phyloP scores from a whole-genome alignment of 2,888 invertebrate species.

The Elysia crispata region DNA sequence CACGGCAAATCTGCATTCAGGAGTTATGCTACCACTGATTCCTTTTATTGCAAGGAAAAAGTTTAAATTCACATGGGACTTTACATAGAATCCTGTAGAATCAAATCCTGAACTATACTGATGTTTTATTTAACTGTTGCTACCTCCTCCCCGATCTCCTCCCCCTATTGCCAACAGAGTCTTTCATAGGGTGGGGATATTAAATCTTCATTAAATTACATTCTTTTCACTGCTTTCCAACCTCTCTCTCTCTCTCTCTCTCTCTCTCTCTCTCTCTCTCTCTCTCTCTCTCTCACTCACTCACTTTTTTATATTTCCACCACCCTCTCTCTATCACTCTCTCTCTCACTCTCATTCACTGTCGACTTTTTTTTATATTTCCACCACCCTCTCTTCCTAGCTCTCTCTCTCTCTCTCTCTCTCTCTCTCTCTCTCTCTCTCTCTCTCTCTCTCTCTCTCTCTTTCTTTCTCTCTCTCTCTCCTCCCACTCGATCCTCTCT shows the following conservation, averaged over 20 bases:
- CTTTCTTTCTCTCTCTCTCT: constrained; percentile 4
- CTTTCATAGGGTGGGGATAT: too few species aligned
- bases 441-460: constrained; percentile 32
- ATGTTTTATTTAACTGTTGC: too few species aligned
- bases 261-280: neutral
- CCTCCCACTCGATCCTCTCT: neutral
- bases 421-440: constrained; percentile 15
- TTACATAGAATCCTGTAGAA: too few species aligned
- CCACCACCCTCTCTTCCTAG: neutral
- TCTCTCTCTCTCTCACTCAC: neutral
- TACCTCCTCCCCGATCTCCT: too few species aligned
- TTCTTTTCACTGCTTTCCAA: too few species aligned
- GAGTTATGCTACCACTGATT: too few species aligned
- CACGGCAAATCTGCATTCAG: too few species aligned
- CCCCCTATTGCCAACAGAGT: too few species aligned
- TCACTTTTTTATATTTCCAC: neutral
- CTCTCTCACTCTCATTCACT: neutral
- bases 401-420: constrained; percentile 12
- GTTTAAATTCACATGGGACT: too few species aligned
- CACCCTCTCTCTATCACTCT: neutral
- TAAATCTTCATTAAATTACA: too few species aligned
- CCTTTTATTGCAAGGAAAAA: too few species aligned
- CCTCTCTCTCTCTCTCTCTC: neutral
- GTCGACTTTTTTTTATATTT: neutral
- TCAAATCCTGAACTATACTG: too few species aligned